These are phyloP conservation scores for Amyelois transitella DNA, from an alignment of 1,140 invertebrate species.

Conservation along the genomic window DNA sequence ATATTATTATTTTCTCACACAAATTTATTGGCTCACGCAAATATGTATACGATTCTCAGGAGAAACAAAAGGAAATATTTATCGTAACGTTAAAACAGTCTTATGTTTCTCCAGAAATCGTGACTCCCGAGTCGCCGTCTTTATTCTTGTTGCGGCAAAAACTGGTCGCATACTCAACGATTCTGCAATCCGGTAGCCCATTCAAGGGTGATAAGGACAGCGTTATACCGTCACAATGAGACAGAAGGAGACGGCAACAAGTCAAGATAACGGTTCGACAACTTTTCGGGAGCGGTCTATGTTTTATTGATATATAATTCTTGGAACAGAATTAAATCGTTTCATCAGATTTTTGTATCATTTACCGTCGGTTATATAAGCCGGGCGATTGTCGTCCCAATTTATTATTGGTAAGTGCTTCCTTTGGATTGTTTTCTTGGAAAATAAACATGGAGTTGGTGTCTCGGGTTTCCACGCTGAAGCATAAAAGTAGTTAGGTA, in stretches of 20 bases:
- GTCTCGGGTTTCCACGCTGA: too few species aligned
- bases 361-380: neutral
- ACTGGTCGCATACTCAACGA: conserved; percentile 45
- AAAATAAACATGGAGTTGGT: too few species aligned
- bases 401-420: neutral
- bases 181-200: conserved; percentile 59
- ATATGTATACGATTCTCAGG: neutral
- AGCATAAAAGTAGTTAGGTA: too few species aligned
- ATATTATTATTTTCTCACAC: neutral
- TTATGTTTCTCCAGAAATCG: neutral
- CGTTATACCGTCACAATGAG: conserved; percentile 11
- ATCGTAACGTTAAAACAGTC: neutral
- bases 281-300: conserved; percentile 38
- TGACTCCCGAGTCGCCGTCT: neutral
- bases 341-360: conserved; percentile 30
- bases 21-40: neutral
- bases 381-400: neutral
- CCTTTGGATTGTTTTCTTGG: neutral
- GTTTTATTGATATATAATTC: conserved; percentile 51
- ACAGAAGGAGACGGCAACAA: conserved; percentile 36
- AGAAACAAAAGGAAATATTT: neutral
- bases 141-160: conserved; percentile 50
- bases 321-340: conserved; percentile 34
- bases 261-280: conserved; percentile 50
- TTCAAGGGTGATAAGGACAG: conserved; percentile 54